These are phyloP conservation scores for Oreochromis spilurus DNA, from an alignment of 2,113 vertebrate genomes.

Conservation along the genomic window DNA sequence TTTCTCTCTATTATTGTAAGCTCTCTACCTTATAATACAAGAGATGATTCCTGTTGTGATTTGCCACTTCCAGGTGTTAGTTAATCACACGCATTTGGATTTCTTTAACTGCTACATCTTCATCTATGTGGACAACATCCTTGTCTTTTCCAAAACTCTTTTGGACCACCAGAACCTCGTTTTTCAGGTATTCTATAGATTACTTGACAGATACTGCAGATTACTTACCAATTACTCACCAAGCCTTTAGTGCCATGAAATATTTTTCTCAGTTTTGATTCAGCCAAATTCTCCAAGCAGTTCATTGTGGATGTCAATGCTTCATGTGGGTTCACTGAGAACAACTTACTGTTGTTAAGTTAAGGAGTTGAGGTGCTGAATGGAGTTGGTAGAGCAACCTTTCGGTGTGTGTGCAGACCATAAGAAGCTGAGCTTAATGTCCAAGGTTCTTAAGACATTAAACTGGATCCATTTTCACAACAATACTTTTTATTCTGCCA, in stretches of 20 bases:
- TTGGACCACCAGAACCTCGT: not conserved
- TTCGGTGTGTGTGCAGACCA: too few species aligned
- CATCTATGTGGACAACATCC: not conserved
- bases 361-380: too few species aligned
- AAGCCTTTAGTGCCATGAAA: not conserved
- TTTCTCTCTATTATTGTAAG: not conserved
- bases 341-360: too few species aligned
- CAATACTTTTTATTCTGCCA: too few species aligned
- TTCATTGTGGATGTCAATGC: too few species aligned
- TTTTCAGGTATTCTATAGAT: not conserved
- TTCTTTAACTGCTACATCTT: not conserved
- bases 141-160: not conserved
- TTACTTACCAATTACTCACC: not conserved
- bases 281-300: not conserved
- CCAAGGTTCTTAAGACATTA: too few species aligned
- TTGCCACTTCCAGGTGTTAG: not conserved
- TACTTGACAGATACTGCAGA: accelerated
- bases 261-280: not conserved
- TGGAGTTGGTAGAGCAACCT: too few species aligned
- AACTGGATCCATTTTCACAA: too few species aligned
- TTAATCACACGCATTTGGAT: not conserved
- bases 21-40: not conserved
- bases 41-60: not conserved
- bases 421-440: too few species aligned
- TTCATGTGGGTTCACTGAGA: too few species aligned